Base-by-base conservation (phyloP, 2,113 vertebrate species). In the Corythaeola cristata region DNA sequence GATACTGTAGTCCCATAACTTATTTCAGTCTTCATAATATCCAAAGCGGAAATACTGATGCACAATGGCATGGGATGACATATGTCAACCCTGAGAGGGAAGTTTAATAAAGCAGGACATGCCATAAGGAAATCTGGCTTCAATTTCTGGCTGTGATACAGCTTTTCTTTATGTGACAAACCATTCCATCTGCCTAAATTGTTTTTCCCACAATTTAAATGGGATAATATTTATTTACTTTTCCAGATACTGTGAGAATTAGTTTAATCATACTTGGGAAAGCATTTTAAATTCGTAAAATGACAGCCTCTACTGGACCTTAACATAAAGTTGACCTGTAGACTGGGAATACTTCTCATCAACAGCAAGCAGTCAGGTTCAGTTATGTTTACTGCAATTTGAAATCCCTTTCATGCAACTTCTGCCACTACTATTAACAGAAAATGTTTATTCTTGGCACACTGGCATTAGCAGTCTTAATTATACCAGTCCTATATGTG, bases 181-280 rank as follows among this genome's bases (percentile, higher is more conserved):
- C 71, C 14, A 83, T 79, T 88, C 73, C 37, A 91, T 93, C 75
- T 81, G 64, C 73, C 55, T 74, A 74, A 77, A 90, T 62, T 90
- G 88, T 45, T 88, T 93, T 96, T 87, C 84, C 62, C 83, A 78
- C 77, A 58, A 33, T 68, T 92, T 92, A 92, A 94, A 92, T 50
- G 32, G 52, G 53, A 78, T 62, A 82, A 10, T 71, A 72, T 73
- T 75, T 80, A 72, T 89, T 93, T 84, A 72, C 56, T 80, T 92
- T 96, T 86, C 80, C 37, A 84, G 68, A 86, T 60, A 68, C 56
- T 72, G 69, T 49, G 62, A 92, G 39, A 63, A 89, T 53, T 92
- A 52, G 71, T 84, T 88, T 90, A 71, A 80, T 86, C 30, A 44
- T 56, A 56, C 30, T 78, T 78, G 47, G 67, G 39, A 89, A 89